A percentile compares a stretch with the other conserved stretches of the same genome.
phyloP scores from a whole-genome alignment of 2,797 vertebrate genomes.

The Brachymystax lenok region DNA sequence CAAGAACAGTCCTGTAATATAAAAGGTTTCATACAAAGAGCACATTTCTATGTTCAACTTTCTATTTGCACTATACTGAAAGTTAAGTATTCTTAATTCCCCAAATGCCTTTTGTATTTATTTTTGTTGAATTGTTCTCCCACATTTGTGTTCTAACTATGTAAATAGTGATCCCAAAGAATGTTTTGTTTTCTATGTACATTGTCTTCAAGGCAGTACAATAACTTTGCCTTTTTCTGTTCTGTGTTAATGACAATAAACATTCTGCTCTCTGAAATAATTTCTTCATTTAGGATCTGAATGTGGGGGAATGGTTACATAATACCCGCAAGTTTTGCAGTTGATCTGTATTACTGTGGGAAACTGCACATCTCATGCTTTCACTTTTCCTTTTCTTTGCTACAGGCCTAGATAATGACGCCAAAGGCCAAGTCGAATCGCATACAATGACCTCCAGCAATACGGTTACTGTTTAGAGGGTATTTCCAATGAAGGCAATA shows the following conservation, averaged over 20 bases:
- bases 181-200: neutral
- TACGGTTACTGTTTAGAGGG: neutral
- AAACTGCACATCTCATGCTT: neutral
- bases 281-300: neutral
- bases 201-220: neutral
- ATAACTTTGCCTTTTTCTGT: neutral
- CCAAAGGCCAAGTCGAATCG: neutral
- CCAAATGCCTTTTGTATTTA: neutral
- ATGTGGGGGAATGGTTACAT: neutral
- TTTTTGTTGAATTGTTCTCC: neutral
- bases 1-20: neutral
- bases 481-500: neutral
- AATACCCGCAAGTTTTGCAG: neutral
- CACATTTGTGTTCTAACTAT: neutral
- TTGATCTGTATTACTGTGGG: neutral
- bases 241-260: conserved; percentile 2
- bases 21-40: neutral
- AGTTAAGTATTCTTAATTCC: neutral
- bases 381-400: conserved; percentile 1
- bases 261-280: neutral
- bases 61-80: neutral
- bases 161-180: neutral
- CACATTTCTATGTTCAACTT: neutral
- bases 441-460: neutral
- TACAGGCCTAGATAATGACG: neutral